Percentiles rank a stretch among this genome's conserved stretches.
These are phyloP conservation scores for Pachypeltis micranthus DNA, from an alignment of 1,140 invertebrate genomes.

Conservation along the genomic window DNA sequence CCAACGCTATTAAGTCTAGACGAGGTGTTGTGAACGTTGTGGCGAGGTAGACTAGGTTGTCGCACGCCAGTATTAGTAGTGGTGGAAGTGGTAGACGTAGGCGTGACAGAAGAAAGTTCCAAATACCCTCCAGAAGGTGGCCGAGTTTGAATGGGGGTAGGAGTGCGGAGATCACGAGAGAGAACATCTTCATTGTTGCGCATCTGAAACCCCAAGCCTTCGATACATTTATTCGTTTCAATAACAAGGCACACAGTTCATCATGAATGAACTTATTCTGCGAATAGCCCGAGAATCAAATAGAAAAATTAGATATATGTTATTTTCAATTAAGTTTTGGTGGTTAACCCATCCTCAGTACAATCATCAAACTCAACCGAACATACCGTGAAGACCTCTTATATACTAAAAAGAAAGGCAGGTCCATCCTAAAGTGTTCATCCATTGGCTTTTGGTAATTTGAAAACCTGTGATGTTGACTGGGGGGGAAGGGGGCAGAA, in stretches of 20 bases:
- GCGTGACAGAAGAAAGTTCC: slow-evolving; percentile 36
- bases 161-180: slow-evolving; percentile 18
- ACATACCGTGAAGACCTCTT: too few species aligned
- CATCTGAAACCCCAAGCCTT: slow-evolving; percentile 27
- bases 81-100: slow-evolving; percentile 27
- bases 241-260: too few species aligned
- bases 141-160: slow-evolving; percentile 4
- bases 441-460: too few species aligned
- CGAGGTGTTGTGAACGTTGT: slow-evolving; percentile 36
- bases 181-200: slow-evolving; percentile 36
- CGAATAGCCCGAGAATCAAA: not conserved
- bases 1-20: slow-evolving; percentile 36
- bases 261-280: too few species aligned
- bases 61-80: slow-evolving; percentile 8
- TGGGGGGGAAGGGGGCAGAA: too few species aligned
- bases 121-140: slow-evolving; percentile 35
- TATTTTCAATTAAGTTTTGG: too few species aligned
- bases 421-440: too few species aligned
- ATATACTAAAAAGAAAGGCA: too few species aligned
- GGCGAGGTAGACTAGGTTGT: slow-evolving; percentile 22
- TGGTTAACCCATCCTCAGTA: too few species aligned
- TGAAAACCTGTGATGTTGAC: too few species aligned
- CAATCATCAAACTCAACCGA: too few species aligned
- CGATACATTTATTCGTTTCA: slow-evolving; percentile 5
- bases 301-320: not conserved